A percentile compares a stretch with the other conserved stretches of the same genome.
These are phyloP conservation scores for Anodontia alba DNA, from an alignment of 2,888 invertebrate genomes.

Conservation along the genomic window DNA sequence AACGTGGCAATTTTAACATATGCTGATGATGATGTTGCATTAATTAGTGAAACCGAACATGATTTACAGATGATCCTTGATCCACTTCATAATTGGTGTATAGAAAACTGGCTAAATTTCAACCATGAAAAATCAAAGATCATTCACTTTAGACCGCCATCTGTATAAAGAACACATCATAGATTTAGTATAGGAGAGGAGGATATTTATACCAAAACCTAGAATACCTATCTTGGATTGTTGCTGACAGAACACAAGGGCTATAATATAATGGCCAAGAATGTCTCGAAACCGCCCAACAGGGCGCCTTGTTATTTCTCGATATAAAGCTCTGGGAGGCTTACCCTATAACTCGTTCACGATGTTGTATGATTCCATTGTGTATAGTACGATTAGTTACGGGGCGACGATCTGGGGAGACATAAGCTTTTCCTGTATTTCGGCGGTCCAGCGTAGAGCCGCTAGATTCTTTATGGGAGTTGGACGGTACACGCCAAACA, in stretches of 20 bases:
- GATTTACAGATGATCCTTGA: not conserved
- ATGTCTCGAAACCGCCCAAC: not conserved
- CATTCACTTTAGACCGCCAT: not conserved
- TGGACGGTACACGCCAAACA: not conserved
- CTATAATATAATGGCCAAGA: not conserved
- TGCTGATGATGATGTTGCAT: not conserved
- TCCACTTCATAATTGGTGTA: not conserved
- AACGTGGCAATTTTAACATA: not conserved
- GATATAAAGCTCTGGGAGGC: not conserved
- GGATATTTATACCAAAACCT: not conserved
- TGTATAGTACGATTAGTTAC: not conserved
- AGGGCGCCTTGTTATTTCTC: not conserved
- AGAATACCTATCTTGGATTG: not conserved
- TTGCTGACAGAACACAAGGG: not conserved
- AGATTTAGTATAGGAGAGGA: not conserved
- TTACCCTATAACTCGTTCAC: not conserved
- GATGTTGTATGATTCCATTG: not conserved
- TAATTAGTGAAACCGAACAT: not conserved
- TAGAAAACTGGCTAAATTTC: not conserved
- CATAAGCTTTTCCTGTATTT: not conserved
- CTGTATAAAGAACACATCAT: not conserved
- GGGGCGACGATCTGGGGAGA: not conserved
- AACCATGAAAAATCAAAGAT: not conserved
- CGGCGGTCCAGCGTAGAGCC: not conserved
- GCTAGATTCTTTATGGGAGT: conserved; percentile 1